Evolutionary conservation across 2,113 vertebrate species (phyloP).

Genomic region (Raja brachyura): DNA sequence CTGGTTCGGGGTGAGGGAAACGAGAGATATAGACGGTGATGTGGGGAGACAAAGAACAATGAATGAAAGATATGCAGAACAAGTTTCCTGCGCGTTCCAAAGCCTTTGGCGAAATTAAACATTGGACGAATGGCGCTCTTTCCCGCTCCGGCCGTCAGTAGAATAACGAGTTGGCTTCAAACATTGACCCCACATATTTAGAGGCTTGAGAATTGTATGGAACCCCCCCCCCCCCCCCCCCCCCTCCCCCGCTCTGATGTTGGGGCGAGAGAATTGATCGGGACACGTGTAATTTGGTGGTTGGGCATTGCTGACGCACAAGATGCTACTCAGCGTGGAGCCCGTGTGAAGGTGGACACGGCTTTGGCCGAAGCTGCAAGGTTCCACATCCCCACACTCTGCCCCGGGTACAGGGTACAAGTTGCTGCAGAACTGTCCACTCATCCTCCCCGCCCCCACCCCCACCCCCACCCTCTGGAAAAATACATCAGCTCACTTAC

Average conservation of each 20-base stretch:
- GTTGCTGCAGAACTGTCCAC: background rate
- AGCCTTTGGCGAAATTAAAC: no score
- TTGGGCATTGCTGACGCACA: background rate
- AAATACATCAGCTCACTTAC: no score
- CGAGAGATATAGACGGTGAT: no score
- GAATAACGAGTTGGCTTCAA: background rate
- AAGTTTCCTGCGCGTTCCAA: no score
- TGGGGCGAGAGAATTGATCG: background rate
- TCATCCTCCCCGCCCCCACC: background rate
- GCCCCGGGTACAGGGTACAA: no score
- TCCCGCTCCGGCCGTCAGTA: background rate
- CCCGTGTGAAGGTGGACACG: background rate
- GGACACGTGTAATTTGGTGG: background rate
- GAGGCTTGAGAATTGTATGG: background rate
- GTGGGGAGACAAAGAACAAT: no score
- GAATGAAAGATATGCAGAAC: no score
- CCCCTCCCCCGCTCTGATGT: no score
- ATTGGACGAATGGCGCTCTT: background rate
- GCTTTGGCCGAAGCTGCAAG: background rate
- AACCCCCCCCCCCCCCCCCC: no score
- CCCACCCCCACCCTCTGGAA: background rate
- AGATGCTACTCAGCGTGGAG: background rate
- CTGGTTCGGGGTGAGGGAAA: no score
- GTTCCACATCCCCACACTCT: background rate
- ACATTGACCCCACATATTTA: background rate